Base-by-base conservation (phyloP, 2,113 vertebrate genomes). In the Megaptera novaeangliae region DNA sequence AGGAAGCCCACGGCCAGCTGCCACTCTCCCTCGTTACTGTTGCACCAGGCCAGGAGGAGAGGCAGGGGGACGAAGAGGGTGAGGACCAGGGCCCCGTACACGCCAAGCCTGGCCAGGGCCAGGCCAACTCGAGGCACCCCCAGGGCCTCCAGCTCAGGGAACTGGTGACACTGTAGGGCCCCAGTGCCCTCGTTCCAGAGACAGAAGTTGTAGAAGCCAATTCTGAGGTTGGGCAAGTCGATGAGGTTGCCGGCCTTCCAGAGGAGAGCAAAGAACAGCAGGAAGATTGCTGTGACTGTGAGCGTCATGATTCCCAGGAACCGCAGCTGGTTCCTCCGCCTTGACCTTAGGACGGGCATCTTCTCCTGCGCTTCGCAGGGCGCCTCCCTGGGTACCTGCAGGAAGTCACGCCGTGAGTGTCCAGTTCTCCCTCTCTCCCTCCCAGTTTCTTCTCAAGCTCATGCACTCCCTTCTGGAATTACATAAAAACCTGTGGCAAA, bases 131-230 rank as follows among this genome's bases (percentile, higher is more conserved):
- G 81, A 10, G 96, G 72, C 66, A 98, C 39, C 3, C 98, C 98
- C 49, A 98, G 84, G 1, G 39, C 57, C 74, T 97, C 93, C 63
- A 98, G 95, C 2, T 98, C 93, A 0, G 94, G 12, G 27, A 14
- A 59, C 8, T 94, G 8, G 80, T 94, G 86, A 85, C 98, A 99
- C 20, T 94, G 96, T 27, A 98, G 96, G 46, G 97, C 15, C 34
- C 39, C 0, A 0, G 10, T 15, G 15, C 72, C 88, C 25, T 97
- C 71, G 0, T 98, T 96, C 98, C 98, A 98, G 57, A 99, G 97
- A 92, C 99, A 99, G 98, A 99, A 98, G 96, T 98, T 99, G 94
- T 98, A 98, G 97, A 99, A 99, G 96, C 99, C 98, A 0, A 99
- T 98, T 9, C 71, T 2, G 90, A 98, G 98, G 46, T 96, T 11